Evolutionary conservation across 2,888 invertebrate species (phyloP).

Genomic region (Idaea biselata): DNA sequence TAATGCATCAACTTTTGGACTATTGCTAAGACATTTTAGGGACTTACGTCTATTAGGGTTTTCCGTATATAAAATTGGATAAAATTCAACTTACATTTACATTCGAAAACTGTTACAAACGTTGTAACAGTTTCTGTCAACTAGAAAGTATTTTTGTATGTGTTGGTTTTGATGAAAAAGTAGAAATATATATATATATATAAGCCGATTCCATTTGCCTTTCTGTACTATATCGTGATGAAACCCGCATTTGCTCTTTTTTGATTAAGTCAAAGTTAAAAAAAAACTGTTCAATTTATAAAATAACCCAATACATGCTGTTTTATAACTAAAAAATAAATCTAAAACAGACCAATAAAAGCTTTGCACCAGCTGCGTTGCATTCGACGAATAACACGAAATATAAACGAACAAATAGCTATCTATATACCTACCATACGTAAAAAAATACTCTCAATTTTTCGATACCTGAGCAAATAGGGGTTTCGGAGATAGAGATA

Average conservation of each 20-base stretch:
- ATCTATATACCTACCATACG: conserved; percentile 4
- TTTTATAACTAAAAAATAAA: not conserved
- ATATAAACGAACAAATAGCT: conserved; percentile 35
- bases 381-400: conserved; percentile 39
- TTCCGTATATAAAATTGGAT: not conserved
- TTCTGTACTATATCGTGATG: not conserved
- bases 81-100: not conserved
- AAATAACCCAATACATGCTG: not conserved
- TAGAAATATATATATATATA: no score
- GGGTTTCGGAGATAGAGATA: conserved; percentile 60
- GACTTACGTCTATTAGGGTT: not conserved
- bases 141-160: not conserved
- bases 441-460: conserved; percentile 54
- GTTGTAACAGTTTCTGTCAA: not conserved
- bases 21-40: not conserved
- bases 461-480: conserved; percentile 69
- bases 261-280: not conserved
- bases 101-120: not conserved
- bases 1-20: conserved; percentile 7
- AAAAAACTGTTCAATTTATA: not conserved
- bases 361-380: conserved; percentile 17
- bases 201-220: no score
- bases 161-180: not conserved
- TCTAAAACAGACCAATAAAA: not conserved
- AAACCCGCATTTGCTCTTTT: not conserved